A percentile compares a stretch with the other conserved stretches of the same genome.
phyloP scores from a whole-genome alignment of 2,113 vertebrate genomes.

The Morone chrysops region DNA sequence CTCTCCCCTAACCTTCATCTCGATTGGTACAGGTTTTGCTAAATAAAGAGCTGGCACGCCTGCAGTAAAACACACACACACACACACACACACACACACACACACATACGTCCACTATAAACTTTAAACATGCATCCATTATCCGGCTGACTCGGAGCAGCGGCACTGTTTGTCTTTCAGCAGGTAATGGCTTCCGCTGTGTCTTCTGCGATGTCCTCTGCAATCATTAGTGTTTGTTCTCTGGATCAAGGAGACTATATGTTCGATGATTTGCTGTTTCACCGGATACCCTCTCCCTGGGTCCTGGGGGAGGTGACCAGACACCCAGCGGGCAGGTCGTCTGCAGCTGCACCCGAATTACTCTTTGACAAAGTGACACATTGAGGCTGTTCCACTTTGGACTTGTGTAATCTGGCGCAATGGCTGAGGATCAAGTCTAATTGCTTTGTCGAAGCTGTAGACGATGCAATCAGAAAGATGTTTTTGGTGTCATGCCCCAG shows the following conservation, averaged over 20 bases:
- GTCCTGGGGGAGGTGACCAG: slow-evolving; percentile 13
- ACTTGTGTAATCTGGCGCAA: background rate
- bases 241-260: slow-evolving; percentile 4
- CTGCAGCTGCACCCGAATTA: slow-evolving; percentile 45
- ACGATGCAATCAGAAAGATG: background rate
- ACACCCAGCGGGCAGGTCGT: slow-evolving; percentile 27
- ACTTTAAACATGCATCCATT: background rate
- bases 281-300: slow-evolving; percentile 33
- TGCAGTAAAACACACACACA: background rate
- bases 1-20: background rate
- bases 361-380: slow-evolving; percentile 43
- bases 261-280: slow-evolving; percentile 18
- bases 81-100: background rate
- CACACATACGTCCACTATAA: background rate
- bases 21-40: background rate
- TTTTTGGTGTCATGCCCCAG: background rate
- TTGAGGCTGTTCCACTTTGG: slow-evolving; percentile 24
- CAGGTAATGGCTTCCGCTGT: background rate
- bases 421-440: slow-evolving; percentile 1
- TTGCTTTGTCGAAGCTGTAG: slow-evolving; percentile 7
- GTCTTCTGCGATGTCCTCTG: background rate
- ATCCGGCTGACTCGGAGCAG: background rate
- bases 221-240: slow-evolving; percentile 12
- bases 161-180: slow-evolving; percentile 23
- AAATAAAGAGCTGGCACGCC: background rate